Percentiles rank a stretch among this genome's conserved stretches.
Evolutionary conservation across 2,888 invertebrate species (phyloP).

Genomic region (Perdita meconis): DNA sequence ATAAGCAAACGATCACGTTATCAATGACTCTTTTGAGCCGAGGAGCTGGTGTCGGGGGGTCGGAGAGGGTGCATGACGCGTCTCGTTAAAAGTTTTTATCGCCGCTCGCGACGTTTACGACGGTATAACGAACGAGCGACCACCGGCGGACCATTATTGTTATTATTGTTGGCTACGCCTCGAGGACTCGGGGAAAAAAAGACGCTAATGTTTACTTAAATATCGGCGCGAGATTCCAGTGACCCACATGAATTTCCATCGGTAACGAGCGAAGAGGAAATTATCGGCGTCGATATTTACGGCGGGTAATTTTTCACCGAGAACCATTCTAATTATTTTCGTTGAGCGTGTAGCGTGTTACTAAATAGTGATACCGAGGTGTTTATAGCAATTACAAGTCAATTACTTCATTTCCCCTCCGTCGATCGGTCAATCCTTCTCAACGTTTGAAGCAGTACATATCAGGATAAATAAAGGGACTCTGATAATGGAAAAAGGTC

Average conservation of each 20-base stretch:
- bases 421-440: no score
- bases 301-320: no score
- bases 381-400: background rate
- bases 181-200: background rate
- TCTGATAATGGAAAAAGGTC: no score
- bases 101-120: conserved; percentile 47
- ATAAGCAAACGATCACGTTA: conserved; percentile 19
- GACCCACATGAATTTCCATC: no score
- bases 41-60: no score
- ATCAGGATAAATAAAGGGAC: no score
- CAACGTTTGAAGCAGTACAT: no score
- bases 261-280: background rate
- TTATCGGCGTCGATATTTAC: background rate
- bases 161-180: conserved; percentile 42
- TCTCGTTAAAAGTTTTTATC: conserved; percentile 48
- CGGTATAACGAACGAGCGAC: conserved; percentile 42
- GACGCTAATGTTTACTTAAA: conserved; percentile 4
- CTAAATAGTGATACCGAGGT: background rate
- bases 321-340: no score
- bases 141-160: conserved; percentile 25
- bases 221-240: background rate
- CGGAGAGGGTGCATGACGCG: background rate
- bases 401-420: no score
- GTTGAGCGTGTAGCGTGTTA: background rate
- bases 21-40: conserved; percentile 32